Base-by-base conservation (phyloP, 2,888 invertebrate species). In the Tetragonisca angustula region DNA sequence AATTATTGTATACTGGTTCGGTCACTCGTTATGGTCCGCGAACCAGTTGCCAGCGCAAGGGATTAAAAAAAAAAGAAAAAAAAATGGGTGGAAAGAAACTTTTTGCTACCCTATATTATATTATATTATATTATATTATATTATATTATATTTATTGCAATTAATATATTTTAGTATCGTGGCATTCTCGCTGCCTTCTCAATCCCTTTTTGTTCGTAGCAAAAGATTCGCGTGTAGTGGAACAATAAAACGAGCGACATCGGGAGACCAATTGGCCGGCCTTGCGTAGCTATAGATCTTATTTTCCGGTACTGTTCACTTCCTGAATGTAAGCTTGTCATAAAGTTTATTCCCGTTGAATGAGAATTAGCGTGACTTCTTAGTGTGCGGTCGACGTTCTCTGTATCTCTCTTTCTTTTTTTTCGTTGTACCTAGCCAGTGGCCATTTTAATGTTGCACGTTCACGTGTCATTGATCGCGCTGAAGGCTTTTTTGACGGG, bases 391-490 rank as follows among this genome's bases (percentile, higher is more conserved):
- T 24, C 68, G 62, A 74, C 43, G 43, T 76, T 83, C 72, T 72
- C 21, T 64, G 50, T 75, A 59, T 50, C 56, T 72, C 54, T 36
- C 54, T 36, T 56, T 68, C 71, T 59, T 65, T 78, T 61, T 50
- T 50, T 67, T 50, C 61, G 68, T 27, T 65, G 61, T 52, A 50
- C 65, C 65, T 62, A 49, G 64, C 32, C 43, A 9, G 43, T 43
- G 5, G 50, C 72, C 72, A 81, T 85, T 75, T 81, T 70, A 75
- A 61, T 77, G 32, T 50, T 74, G 74, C 77, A 75, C 67, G 81
- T 62, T 59, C 32, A 56, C 64, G 74, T 72, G 82, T 84, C 80
- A 84, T 76, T 73, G 87, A 67, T 78, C 84, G 49, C 77, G 64
- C 17, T n/a, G 80, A 87, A 82, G 78, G 76, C 50, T 77, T 81